A percentile compares a stretch with the other conserved stretches of the same genome.
phyloP scores from a whole-genome alignment of 2,888 invertebrate species.

The Ochropleura leucogaster region DNA sequence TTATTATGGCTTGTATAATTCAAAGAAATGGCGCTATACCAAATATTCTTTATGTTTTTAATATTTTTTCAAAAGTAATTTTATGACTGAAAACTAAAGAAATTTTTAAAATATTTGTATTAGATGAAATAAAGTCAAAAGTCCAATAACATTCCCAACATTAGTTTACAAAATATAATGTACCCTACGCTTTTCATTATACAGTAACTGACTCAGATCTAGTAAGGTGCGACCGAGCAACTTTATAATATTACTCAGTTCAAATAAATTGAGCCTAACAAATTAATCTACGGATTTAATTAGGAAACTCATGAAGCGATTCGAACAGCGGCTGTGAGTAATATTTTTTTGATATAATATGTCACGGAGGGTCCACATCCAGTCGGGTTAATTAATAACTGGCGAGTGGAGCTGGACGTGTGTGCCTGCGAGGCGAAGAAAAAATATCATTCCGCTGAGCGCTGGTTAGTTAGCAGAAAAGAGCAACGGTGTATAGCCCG shows the following conservation, averaged over 20 bases:
- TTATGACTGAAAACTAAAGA: constrained; percentile 4
- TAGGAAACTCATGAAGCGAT: constrained; percentile 65
- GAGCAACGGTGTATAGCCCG: constrained; percentile 80
- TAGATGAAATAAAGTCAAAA: constrained; percentile 10
- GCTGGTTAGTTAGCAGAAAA: constrained; percentile 84
- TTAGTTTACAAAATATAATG: constrained; percentile 23
- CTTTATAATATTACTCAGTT: constrained; percentile 41
- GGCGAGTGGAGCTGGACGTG: constrained; percentile 72
- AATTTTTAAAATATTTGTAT: constrained; percentile 3
- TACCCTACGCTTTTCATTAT: constrained; percentile 21
- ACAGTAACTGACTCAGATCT: constrained; percentile 13
- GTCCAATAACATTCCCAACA: constrained; percentile 3
- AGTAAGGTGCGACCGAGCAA: constrained; percentile 29
- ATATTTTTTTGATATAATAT: constrained; percentile 77
- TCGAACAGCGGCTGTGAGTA: constrained; percentile 65
- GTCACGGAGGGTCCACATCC: constrained; percentile 76
- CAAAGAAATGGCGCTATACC: not conserved
- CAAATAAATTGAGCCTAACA: constrained; percentile 44
- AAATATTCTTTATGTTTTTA: not conserved
- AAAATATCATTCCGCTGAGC: constrained; percentile 82
- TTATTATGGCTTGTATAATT: not conserved
- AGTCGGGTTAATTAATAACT: constrained; percentile 85
- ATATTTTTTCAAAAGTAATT: constrained; percentile 20
- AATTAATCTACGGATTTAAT: constrained; percentile 59
- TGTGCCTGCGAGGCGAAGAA: constrained; percentile 73